Evolutionary conservation across 1,140 invertebrate genomes (phyloP), one percentile per base, ranked within the genome.

Genomic region (Polypedilum pembai): DNA sequence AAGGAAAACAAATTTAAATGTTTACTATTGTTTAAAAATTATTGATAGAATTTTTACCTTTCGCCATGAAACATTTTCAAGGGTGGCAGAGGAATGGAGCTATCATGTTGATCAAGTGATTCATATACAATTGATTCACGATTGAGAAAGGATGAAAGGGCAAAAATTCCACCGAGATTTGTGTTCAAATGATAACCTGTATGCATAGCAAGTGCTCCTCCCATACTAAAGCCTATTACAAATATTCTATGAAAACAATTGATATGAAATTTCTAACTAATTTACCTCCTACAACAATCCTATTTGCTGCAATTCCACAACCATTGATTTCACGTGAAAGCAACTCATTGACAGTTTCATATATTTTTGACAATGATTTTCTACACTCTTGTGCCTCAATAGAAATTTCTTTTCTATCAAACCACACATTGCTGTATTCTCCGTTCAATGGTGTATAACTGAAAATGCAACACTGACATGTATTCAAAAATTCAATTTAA

Each of bases 161-260:
- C 85, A 81, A 91, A 90, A 40, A 87, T 86, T 45, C 89, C 91
- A 63, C 87, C 90, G 41, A 92, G 41, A 41, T 86, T 82, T 17
- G 83, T 83, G 41, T 85, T 83, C 76, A 86, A 86, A 79, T 86
- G 84, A 75, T 88, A 92, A 2, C 84, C 88, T 20, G 88, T 80
- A 76, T 93, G 88, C 8, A 91, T 78, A 0, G 90, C 85, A 75
- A 92, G 78, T 1, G 88, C 86, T 15, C 90, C 91, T 40, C 91
- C 91, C 90, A 92, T 92, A 41, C 91, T 92, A 79, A 92, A 91
- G 7, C 91, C 91, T 80, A 88, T 88, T 86, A 75, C 73, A 83
- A 81, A 40, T 73, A 63, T 76, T 15, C 1, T n/a, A n/a, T n/a
- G n/a, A n/a, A 45, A 74, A 74, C 10, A 74, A 20, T 73, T 17